Conservation (phyloP, 1,140 invertebrate genomes). For the Microplitis mediator region DNA sequence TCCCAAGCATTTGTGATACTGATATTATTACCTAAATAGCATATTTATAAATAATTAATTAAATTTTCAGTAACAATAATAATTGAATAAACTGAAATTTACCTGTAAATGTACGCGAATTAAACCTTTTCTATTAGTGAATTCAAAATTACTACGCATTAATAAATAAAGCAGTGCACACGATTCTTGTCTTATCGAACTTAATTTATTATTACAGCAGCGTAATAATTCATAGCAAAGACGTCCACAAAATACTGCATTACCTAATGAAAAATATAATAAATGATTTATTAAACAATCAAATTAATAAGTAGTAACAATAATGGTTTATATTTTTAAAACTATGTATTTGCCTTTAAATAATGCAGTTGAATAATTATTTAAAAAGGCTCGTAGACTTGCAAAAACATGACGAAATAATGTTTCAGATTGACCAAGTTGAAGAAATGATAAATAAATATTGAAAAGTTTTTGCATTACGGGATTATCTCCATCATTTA, state of each 20-base stretch:
- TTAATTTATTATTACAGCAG: slow-evolving; percentile 81
- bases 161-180: slow-evolving; percentile 88
- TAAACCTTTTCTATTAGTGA: slow-evolving; percentile 79
- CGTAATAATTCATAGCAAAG: slow-evolving; percentile 82
- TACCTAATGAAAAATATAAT: slow-evolving; percentile 63
- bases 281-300: slow-evolving; percentile 9
- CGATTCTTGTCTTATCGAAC: slow-evolving; percentile 82
- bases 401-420: slow-evolving; percentile 91
- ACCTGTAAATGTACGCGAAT: slow-evolving; percentile 86
- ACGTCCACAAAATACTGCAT: slow-evolving; percentile 81
- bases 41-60: not conserved
- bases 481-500: slow-evolving; percentile 74
- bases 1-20: slow-evolving; percentile 88
- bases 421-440: slow-evolving; percentile 87
- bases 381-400: slow-evolving; percentile 86
- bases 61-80: slow-evolving; percentile 27
- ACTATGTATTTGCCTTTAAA: slow-evolving; percentile 72
- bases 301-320: not conserved
- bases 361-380: slow-evolving; percentile 82
- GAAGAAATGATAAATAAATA: slow-evolving; percentile 85
- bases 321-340: not conserved
- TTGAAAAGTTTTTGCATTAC: slow-evolving; percentile 80
- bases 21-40: slow-evolving; percentile 79
- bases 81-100: slow-evolving; percentile 24
- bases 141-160: slow-evolving; percentile 93